A percentile compares a stretch with the other conserved stretches of the same genome.
phyloP scores from a whole-genome alignment of 64 coral and sea anemone genomes.

The Hydrozoanthus tunicans region DNA sequence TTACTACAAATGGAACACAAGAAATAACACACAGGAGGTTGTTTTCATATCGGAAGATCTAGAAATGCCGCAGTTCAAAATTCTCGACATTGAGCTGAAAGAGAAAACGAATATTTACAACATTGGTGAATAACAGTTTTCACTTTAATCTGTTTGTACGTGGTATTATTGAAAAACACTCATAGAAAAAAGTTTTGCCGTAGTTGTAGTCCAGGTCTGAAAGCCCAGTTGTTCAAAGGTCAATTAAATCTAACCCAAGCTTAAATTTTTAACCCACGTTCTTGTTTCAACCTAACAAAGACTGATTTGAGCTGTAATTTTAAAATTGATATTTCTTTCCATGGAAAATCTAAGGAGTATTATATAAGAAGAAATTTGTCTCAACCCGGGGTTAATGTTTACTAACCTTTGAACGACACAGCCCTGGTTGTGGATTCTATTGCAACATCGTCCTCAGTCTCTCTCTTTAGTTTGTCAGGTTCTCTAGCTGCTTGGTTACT shows the following conservation, averaged over 20 bases:
- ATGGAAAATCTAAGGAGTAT: no score
- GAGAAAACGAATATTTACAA: conserved; percentile 88
- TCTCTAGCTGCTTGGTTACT: no score
- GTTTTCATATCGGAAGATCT: conserved; percentile 87
- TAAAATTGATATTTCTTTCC: no score
- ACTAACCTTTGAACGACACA: not conserved
- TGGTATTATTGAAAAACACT: no score
- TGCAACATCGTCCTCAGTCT: not conserved
- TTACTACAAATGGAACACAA: conserved; percentile 86
- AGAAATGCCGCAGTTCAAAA: conserved; percentile 95
- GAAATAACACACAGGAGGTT: conserved; percentile 76
- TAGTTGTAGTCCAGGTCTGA: no score
- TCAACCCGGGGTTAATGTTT: no score
- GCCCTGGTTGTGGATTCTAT: not conserved
- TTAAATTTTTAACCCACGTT: not conserved
- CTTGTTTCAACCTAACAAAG: no score
- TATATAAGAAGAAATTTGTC: not conserved
- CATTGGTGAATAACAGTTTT: conserved; percentile 52
- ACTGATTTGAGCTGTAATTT: no score
- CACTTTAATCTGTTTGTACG: no score
- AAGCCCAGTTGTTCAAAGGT: no score
- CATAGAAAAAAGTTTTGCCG: no score
- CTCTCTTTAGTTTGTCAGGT: not conserved
- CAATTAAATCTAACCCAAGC: not conserved
- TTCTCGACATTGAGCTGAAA: conserved; percentile 72